Base-by-base conservation (phyloP, 2,888 invertebrate species). In the Exocentrus adspersus region DNA sequence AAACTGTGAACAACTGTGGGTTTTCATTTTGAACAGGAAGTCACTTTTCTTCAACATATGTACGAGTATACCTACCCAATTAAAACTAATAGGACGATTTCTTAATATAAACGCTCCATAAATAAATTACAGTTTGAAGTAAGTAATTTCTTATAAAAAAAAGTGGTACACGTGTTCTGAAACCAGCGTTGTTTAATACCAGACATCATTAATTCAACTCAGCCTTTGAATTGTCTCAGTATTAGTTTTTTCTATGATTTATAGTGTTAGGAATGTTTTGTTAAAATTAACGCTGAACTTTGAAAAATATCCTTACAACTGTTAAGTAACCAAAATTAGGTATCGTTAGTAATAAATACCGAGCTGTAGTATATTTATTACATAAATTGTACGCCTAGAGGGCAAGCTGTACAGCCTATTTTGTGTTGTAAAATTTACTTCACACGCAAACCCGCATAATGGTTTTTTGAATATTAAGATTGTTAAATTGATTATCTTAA, bases 401-500 rank as follows among this genome's bases (percentile, higher is more conserved):
- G 57, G 46, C 46, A 57, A 10, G 17, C n/a, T n/a, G 17, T 57
- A 46, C 20, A 57, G 24, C 42, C 57, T 17, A 43, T 57, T 45
- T 46, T 43, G 7, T 20, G 32, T 5, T 46, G 46, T 57, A 46
- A 57, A 57, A 21, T 46, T 57, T 46, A 17, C 57, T 32, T 46
- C 46, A 64, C 67, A 64, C 67, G 67, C 67, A 51, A 67, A 21
- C 50, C 45, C 54, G 61, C 61, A 67, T 67, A 61, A 58, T 63
- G 63, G 61, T 67, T 67, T 59, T n/a, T 43, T 46, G 53, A 58
- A 58, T 64, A 64, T 61, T 58, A 61, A 63, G 63, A 64, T 61
- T 61, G 50, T 61, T 64, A 67, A 67, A 67, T 67, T 67, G 67
- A 67, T 67, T 63, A 64, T 64, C 63, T 60, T 56, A 67, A 67